These are phyloP conservation scores for Drosophila ironensis DNA, from an alignment of 1,140 invertebrate species.

Conservation along the genomic window DNA sequence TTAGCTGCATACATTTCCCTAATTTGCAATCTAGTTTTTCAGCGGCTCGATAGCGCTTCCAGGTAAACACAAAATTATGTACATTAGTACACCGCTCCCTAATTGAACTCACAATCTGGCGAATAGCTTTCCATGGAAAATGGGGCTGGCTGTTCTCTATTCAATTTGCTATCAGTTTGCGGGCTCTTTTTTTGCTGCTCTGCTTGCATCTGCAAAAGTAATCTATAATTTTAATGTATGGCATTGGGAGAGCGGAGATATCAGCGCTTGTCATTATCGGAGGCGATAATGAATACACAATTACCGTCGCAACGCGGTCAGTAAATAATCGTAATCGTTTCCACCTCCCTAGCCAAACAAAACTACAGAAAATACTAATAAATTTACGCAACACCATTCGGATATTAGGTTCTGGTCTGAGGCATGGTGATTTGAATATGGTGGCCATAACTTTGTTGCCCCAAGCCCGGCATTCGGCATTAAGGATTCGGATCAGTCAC, in stretches of 20 bases:
- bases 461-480: constrained; percentile 11
- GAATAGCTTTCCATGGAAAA: constrained; percentile 10
- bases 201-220: constrained; percentile 44
- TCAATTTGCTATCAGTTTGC: constrained; percentile 21
- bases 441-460: constrained; percentile 25
- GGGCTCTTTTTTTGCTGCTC: too few species aligned
- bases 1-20: not conserved
- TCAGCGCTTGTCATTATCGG: constrained; percentile 51
- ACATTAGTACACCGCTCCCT: constrained; percentile 8
- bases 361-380: constrained; percentile 24
- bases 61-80: constrained; percentile 1
- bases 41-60: constrained; percentile 1
- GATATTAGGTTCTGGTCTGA: constrained; percentile 32
- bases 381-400: constrained; percentile 19
- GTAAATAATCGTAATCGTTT: constrained; percentile 48
- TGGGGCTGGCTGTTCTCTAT: not conserved
- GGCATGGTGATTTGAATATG: constrained; percentile 41
- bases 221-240: constrained; percentile 64
- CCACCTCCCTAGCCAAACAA: constrained; percentile 8
- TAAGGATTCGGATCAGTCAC: constrained; percentile 37
- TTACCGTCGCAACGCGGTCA: constrained; percentile 48
- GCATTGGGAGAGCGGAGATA: constrained; percentile 45
- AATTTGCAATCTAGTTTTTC: not conserved
- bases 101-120: constrained; percentile 23
- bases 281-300: constrained; percentile 67